Conservation (phyloP, 1,140 invertebrate species). For the Araneus ventricosus region DNA sequence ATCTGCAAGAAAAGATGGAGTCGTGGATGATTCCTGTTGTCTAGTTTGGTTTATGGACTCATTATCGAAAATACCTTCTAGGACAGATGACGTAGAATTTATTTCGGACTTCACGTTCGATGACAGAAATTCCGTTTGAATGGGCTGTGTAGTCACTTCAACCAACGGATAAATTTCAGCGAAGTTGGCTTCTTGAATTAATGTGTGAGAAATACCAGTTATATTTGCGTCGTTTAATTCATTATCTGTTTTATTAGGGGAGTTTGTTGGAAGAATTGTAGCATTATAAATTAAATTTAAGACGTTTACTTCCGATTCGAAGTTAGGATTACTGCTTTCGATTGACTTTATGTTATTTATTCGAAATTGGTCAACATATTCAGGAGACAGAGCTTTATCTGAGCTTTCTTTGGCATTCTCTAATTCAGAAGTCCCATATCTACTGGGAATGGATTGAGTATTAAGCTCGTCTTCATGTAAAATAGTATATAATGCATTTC, state of each 20-base stretch:
- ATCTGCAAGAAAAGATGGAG: not conserved
- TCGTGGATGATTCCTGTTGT: not conserved
- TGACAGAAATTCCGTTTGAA: too few relatives aligned
- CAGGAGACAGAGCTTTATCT: not conserved
- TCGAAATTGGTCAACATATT: not conserved
- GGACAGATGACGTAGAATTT: not conserved
- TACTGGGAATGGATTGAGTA: not conserved
- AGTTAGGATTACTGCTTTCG: not conserved
- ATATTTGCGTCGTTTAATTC: not conserved
- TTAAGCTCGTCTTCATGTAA: conserved; percentile 25
- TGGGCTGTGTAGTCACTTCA: too few relatives aligned
- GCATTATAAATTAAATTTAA: not conserved
- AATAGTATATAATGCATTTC: conserved; percentile 28
- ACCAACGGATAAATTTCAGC: too few relatives aligned
- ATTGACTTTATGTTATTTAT: not conserved
- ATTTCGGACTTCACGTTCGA: not conserved
- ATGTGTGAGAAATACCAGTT: not conserved
- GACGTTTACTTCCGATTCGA: not conserved
- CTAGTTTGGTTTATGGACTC: too few relatives aligned
- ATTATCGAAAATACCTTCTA: not conserved
- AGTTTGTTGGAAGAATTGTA: not conserved
- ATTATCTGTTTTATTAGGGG: not conserved
- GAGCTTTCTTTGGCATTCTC: not conserved
- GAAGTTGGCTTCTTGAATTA: not conserved
- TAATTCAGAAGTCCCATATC: not conserved